These are phyloP conservation scores for Ooceraea biroi DNA, from an alignment of 1,140 invertebrate species.

Conservation along the genomic window DNA sequence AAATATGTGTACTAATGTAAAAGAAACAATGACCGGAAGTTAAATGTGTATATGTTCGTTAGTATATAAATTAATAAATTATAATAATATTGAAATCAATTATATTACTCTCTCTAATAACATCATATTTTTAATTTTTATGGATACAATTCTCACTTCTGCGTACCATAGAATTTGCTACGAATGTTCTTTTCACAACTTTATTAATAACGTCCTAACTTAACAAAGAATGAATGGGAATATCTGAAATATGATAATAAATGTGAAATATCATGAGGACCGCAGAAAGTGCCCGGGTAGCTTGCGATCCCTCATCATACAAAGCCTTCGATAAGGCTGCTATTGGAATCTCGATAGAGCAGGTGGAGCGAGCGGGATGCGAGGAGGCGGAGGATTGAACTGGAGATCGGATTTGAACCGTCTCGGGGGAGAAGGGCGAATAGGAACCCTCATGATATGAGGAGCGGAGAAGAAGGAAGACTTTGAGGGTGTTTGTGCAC, in stretches of 20 bases:
- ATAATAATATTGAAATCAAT: slow-evolving; percentile 11
- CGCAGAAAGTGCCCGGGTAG: slow-evolving; percentile 79
- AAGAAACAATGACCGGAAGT: background rate
- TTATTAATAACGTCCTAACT: slow-evolving; percentile 69
- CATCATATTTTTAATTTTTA: background rate
- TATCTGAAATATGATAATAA: slow-evolving; percentile 83
- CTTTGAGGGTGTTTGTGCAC: slow-evolving; percentile 59
- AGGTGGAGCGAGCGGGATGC: slow-evolving; percentile 18
- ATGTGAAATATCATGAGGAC: slow-evolving; percentile 81
- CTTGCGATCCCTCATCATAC: slow-evolving; percentile 82
- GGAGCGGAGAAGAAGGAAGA: slow-evolving; percentile 59
- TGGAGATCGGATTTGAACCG: slow-evolving; percentile 81
- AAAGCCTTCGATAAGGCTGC: slow-evolving; percentile 84
- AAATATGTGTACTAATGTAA: background rate
- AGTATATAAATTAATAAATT: slow-evolving; percentile 30
- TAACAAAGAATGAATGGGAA: slow-evolving; percentile 79
- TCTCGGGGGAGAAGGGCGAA: slow-evolving; percentile 75
- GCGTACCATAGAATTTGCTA: background rate
- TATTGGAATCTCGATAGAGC: slow-evolving; percentile 84
- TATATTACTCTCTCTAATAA: background rate
- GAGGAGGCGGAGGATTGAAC: slow-evolving; percentile 57
- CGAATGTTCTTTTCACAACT: slow-evolving; percentile 34
- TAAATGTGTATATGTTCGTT: background rate
- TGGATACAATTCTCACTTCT: background rate
- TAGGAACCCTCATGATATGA: slow-evolving; percentile 48